phyloP scores from a whole-genome alignment of 1,140 invertebrate species.

The Drosophila seguyi region DNA sequence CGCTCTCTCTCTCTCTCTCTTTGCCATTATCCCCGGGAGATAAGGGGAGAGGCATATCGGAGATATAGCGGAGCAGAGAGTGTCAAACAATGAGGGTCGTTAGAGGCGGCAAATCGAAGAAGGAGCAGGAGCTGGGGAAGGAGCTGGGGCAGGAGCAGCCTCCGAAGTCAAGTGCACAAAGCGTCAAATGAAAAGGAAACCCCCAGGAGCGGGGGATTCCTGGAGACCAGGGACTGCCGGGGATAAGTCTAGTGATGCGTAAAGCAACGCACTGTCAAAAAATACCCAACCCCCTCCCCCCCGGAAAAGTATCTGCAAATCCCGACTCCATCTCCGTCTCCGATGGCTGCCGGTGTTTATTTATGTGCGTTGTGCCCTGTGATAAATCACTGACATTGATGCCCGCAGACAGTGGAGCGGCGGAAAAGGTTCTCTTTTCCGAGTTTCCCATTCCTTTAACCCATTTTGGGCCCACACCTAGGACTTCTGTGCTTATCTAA shows the following conservation, averaged over 20 bases:
- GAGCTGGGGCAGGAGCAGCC: conserved; percentile 17
- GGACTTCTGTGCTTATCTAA: neutral
- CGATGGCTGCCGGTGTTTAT: conserved; percentile 67
- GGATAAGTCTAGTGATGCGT: conserved; percentile 78
- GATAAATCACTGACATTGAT: conserved; percentile 83
- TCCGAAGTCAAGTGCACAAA: conserved; percentile 80
- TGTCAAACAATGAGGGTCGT: conserved; percentile 83
- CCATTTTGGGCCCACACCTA: conserved; percentile 28
- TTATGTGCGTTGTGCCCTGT: conserved; percentile 75
- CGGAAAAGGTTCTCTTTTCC: neutral
- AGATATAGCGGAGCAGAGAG: conserved; percentile 33
- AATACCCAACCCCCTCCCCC: conserved; percentile 14
- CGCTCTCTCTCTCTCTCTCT: conserved; percentile 12
- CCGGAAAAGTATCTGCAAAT: conserved; percentile 53
- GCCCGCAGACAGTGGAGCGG: conserved; percentile 53
- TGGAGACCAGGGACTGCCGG: too few species aligned
- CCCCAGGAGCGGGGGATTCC: conserved; percentile 1
- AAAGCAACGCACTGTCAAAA: conserved; percentile 77
- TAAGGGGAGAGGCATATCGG: conserved; percentile 41
- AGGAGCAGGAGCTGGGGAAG: conserved; percentile 6
- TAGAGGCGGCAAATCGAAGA: conserved; percentile 75
- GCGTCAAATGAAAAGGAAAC: conserved; percentile 81
- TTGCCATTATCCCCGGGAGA: conserved; percentile 70
- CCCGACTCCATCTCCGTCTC: conserved; percentile 45
- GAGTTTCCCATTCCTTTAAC: conserved; percentile 13